Conservation (phyloP, 2,797 vertebrate genomes). For the Stomatorhinus walkeri region DNA sequence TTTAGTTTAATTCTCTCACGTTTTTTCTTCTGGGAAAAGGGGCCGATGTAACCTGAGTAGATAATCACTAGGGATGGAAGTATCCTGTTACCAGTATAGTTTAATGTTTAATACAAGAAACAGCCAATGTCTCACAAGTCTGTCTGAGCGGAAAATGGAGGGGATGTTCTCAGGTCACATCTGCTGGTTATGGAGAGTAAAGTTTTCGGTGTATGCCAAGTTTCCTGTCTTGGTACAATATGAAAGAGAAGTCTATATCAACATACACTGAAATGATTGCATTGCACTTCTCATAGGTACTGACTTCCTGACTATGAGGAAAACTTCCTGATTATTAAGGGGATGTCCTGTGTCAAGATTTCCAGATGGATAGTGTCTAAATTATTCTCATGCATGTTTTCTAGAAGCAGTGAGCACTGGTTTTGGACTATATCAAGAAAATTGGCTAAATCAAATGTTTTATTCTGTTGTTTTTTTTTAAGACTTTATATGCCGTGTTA, state of each 20-base stretch:
- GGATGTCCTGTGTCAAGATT: not conserved
- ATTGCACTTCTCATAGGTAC: not conserved
- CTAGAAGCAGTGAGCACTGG: not conserved
- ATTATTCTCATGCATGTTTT: not conserved
- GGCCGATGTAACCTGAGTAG: not conserved
- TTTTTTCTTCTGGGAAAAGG: not conserved
- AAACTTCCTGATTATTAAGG: not conserved
- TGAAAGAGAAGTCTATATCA: not conserved
- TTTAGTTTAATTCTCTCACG: not conserved
- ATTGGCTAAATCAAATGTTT: not conserved
- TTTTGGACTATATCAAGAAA: not conserved
- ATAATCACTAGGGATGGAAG: not conserved
- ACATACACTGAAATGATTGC: not conserved
- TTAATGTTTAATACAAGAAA: constrained; percentile 3
- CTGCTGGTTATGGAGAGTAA: not conserved
- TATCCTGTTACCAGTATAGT: not conserved
- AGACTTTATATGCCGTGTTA: not conserved
- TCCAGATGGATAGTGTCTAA: not conserved
- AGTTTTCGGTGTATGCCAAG: not conserved
- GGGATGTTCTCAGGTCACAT: not conserved
- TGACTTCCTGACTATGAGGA: not conserved
- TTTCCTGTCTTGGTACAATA: not conserved
- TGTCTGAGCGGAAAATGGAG: not conserved
- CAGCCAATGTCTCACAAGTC: not conserved
- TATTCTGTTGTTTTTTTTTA: not conserved